These are phyloP conservation scores for Scelioninae gen. 1 DNA, from an alignment of 2,888 invertebrate genomes.

Conservation along the genomic window DNA sequence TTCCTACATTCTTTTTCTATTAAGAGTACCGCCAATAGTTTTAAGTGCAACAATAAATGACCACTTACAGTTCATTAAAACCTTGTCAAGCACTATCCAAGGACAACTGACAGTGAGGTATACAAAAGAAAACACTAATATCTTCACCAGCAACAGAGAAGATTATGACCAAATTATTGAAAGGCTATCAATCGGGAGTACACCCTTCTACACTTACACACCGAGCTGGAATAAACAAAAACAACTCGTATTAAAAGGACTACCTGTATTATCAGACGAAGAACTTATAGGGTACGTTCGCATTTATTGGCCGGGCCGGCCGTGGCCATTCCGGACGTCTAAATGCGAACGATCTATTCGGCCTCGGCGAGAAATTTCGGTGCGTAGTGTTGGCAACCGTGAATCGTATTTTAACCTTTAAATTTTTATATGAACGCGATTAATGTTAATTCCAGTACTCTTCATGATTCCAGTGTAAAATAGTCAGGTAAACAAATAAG, in stretches of 20 bases:
- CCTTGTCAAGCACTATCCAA: background rate
- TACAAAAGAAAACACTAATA: constrained; percentile 1
- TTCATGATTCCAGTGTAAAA: too few relatives aligned
- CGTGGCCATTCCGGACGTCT: too few relatives aligned
- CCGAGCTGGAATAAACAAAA: constrained; percentile 43
- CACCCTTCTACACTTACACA: constrained; percentile 14
- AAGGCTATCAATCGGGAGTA: background rate
- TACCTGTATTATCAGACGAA: constrained; percentile 9
- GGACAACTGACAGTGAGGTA: background rate
- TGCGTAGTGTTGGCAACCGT: too few relatives aligned
- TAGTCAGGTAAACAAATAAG: too few relatives aligned
- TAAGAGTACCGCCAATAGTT: background rate
- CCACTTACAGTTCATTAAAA: background rate
- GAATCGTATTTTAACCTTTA: too few relatives aligned
- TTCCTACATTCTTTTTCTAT: too few relatives aligned
- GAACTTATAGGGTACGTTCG: too few relatives aligned
- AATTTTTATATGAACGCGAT: too few relatives aligned
- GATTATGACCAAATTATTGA: background rate
- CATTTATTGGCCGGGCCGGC: too few relatives aligned
- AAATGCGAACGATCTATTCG: too few relatives aligned
- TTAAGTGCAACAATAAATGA: background rate
- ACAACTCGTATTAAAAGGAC: constrained; percentile 28
- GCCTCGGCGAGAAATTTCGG: too few relatives aligned
- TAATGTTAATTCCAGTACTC: too few relatives aligned
- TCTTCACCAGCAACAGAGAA: constrained; percentile 5